phyloP scores from a whole-genome alignment of 1,140 invertebrate species.

The Phenacoccus solenopsis region DNA sequence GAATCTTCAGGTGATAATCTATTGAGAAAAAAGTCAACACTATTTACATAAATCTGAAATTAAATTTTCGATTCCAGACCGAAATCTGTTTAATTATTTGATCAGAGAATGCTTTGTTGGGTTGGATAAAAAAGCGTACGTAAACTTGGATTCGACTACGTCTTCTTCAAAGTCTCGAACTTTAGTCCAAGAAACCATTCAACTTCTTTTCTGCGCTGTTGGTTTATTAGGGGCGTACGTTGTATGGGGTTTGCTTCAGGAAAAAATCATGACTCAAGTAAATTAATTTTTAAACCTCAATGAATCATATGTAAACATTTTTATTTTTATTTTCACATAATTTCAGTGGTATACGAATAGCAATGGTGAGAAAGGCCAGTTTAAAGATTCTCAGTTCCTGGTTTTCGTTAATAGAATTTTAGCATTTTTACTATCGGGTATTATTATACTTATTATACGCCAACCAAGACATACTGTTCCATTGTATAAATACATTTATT shows the following conservation, averaged over 20 bases:
- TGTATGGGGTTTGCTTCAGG: conserved; percentile 81
- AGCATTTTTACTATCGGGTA: conserved; percentile 61
- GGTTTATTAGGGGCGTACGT: conserved; percentile 3
- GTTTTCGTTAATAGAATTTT: conserved; percentile 87
- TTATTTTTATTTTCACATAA: conserved; percentile 24
- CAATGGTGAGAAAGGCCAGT: conserved; percentile 48
- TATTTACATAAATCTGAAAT: too few species aligned
- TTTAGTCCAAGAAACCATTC: neutral
- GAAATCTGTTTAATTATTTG: neutral
- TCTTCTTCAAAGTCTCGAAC: neutral
- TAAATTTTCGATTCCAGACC: neutral
- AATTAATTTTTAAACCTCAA: conserved; percentile 8
- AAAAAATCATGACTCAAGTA: conserved; percentile 81
- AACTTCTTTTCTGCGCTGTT: neutral
- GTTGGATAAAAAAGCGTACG: neutral
- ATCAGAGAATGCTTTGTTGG: neutral
- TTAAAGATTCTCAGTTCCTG: conserved; percentile 87
- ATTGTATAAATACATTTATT: conserved; percentile 91
- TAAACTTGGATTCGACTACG: neutral
- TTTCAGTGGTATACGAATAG: conserved; percentile 51
- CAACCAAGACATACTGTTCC: conserved; percentile 68
- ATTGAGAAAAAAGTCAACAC: too few species aligned
- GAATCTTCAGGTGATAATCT: neutral
- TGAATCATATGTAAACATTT: conserved; percentile 16
- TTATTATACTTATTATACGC: conserved; percentile 43